Conservation (phyloP, 2,888 invertebrate species). For the Limnephilus auricula region DNA sequence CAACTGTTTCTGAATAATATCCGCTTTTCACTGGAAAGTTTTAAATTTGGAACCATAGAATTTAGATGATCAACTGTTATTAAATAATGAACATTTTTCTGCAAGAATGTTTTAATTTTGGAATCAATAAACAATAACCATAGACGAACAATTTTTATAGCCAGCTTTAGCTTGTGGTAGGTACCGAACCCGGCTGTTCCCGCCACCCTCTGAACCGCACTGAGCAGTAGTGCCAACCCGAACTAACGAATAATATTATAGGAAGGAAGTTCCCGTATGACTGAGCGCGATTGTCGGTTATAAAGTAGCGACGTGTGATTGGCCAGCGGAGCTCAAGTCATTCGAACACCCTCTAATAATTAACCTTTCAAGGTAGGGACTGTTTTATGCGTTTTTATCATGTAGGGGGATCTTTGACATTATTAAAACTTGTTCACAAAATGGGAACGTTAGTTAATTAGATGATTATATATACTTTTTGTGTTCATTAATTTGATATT, state of each 20-base stretch:
- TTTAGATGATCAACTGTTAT: background rate
- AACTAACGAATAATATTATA: conserved; percentile 44
- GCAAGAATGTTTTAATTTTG: background rate
- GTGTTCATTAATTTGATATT: background rate
- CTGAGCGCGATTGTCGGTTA: conserved; percentile 59
- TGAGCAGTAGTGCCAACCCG: conserved; percentile 40
- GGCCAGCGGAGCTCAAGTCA: conserved; percentile 45
- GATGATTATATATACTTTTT: background rate
- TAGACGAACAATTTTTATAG: background rate
- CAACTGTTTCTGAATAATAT: too few species aligned
- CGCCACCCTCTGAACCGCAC: conserved; percentile 49
- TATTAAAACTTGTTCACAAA: background rate
- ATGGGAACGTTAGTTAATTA: background rate
- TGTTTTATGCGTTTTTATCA: background rate
- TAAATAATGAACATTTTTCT: background rate
- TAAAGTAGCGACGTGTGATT: conserved; percentile 58
- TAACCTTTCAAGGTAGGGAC: background rate
- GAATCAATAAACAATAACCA: background rate
- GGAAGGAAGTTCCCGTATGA: conserved; percentile 55
- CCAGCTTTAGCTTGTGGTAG: conserved; percentile 18
- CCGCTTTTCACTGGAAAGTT: too few species aligned
- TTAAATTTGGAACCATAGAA: background rate
- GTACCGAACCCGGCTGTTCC: background rate
- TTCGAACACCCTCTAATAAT: background rate
- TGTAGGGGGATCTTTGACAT: background rate